These are phyloP conservation scores for Agonopterix subpropinquella DNA, from an alignment of 2,888 invertebrate species.

Conservation along the genomic window DNA sequence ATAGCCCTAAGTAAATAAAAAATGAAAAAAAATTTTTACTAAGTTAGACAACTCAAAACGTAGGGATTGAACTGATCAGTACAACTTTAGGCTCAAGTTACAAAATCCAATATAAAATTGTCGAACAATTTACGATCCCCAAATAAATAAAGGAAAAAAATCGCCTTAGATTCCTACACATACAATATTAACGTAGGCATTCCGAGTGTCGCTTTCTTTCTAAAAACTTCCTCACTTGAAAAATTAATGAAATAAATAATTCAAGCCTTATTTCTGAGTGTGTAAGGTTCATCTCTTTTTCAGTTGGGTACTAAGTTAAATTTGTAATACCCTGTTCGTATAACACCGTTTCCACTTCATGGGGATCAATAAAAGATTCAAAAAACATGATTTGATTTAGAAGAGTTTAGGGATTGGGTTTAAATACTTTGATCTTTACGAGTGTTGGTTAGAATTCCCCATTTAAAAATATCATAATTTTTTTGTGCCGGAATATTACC, in stretches of 20 bases:
- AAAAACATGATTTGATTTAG: constrained; percentile 50
- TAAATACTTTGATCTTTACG: not conserved
- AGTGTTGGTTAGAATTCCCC: too few species aligned
- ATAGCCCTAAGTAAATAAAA: too few species aligned
- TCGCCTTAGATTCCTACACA: constrained; percentile 15
- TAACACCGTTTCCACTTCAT: constrained; percentile 39
- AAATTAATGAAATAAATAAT: not conserved
- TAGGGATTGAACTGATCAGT: too few species aligned
- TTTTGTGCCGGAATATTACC: too few species aligned
- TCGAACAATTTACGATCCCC: too few species aligned
- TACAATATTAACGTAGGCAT: constrained; percentile 41
- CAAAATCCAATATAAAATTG: too few species aligned
- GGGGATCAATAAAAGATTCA: constrained; percentile 53
- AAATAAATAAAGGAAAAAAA: not conserved
- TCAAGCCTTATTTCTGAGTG: not conserved
- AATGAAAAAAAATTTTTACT: too few species aligned
- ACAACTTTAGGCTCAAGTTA: too few species aligned
- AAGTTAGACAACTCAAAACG: too few species aligned
- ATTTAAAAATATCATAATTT: too few species aligned
- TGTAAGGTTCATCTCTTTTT: constrained; percentile 16
- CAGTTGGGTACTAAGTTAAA: constrained; percentile 3
- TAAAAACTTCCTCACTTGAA: constrained; percentile 2
- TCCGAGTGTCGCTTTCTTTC: constrained; percentile 15
- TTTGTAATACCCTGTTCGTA: constrained; percentile 39
- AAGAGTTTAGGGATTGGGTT: constrained; percentile 16